Evolutionary conservation across 1,140 invertebrate genomes (phyloP).

Genomic region (Artemia franciscana): DNA sequence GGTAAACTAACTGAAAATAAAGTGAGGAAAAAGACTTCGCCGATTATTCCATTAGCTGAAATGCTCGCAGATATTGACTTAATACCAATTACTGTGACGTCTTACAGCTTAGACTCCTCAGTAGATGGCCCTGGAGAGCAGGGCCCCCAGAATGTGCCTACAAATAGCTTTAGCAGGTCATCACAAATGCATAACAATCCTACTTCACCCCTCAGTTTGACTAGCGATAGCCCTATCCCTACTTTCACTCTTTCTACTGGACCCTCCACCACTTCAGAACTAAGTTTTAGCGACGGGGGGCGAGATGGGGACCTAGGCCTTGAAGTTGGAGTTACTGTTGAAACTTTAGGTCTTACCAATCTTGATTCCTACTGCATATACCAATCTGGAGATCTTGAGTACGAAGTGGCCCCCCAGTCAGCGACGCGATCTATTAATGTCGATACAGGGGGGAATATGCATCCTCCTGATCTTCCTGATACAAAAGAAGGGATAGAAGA

Average conservation of each 20-base stretch:
- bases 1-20: too few species aligned
- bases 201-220: neutral
- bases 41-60: neutral
- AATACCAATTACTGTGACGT: neutral
- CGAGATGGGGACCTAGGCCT: conserved; percentile 7
- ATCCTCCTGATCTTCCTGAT: conserved; percentile 65
- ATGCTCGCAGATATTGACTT: neutral
- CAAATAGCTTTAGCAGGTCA: neutral
- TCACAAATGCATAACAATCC: neutral
- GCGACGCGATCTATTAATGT: too few species aligned
- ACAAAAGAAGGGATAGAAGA: conserved; percentile 87
- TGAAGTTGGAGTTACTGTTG: conserved; percentile 8
- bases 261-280: neutral
- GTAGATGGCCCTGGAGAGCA: neutral
- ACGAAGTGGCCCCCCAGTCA: too few species aligned
- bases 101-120: neutral
- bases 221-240: neutral
- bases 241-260: neutral
- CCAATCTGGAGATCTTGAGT: conserved; percentile 2
- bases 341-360: conserved; percentile 1
- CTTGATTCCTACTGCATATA: conserved; percentile 10
- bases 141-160: neutral
- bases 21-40: too few species aligned
- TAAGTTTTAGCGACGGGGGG: neutral
- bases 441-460: too few species aligned